Percentiles rank a stretch among this genome's conserved stretches.
Evolutionary conservation across 2,113 vertebrate genomes (phyloP).

Genomic region (Ornithorhynchus anatinus): DNA sequence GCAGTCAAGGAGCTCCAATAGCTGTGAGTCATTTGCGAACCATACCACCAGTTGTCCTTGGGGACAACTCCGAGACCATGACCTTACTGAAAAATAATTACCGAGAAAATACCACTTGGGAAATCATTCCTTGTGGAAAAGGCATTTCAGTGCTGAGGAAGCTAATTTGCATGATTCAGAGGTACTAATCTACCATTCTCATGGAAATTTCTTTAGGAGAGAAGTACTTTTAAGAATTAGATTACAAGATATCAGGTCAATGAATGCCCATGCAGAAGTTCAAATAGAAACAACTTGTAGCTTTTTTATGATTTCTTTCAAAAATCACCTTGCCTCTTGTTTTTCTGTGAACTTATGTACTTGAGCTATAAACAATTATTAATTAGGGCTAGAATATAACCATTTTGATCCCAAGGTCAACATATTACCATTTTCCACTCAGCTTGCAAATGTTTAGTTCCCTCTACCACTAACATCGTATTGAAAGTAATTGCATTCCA

Average conservation of each 20-base stretch:
- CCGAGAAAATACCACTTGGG: neutral
- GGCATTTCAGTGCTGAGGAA: neutral
- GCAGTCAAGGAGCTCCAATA: neutral
- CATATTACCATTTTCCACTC: neutral
- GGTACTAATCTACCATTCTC: neutral
- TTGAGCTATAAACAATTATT: neutral
- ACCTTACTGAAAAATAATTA: neutral
- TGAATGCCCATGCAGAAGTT: neutral
- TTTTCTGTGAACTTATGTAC: neutral
- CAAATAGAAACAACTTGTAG: constrained; percentile 1
- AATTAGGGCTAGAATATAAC: neutral
- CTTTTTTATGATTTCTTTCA: neutral
- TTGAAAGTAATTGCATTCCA: too few relatives aligned
- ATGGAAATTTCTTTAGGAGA: neutral
- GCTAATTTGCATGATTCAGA: neutral
- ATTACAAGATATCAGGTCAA: constrained; percentile 2
- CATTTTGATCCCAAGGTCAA: neutral
- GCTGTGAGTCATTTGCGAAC: neutral
- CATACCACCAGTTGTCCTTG: neutral
- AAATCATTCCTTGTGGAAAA: neutral
- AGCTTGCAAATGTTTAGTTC: neutral
- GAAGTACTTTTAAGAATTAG: constrained; percentile 19
- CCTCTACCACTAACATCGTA: neutral
- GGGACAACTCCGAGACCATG: neutral
- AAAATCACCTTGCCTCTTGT: too few relatives aligned